Evolutionary conservation across 2,113 vertebrate genomes (phyloP).

Genomic region (Dasypus novemcinctus): DNA sequence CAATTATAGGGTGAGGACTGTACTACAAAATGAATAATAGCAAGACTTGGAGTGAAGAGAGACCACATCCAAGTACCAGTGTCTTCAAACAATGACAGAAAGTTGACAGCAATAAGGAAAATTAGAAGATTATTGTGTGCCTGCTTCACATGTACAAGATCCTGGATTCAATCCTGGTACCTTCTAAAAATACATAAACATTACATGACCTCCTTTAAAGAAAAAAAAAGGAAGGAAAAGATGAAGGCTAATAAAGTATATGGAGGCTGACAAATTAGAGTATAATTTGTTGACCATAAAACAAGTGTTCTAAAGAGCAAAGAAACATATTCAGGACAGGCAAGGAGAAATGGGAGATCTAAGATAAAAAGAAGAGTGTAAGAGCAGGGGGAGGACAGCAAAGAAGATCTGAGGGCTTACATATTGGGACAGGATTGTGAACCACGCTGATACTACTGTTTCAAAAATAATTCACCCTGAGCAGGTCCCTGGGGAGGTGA

Average conservation of each 20-base stretch:
- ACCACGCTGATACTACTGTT: neutral
- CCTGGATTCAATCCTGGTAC: too few species aligned
- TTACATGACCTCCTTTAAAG: too few species aligned
- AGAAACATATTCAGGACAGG: neutral
- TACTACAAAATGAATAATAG: neutral
- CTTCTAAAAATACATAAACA: too few species aligned
- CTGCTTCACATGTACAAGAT: too few species aligned
- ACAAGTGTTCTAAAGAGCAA: neutral
- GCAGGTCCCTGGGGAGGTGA: neutral
- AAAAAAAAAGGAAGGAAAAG: too few species aligned
- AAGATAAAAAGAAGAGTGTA: neutral
- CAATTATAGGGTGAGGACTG: neutral
- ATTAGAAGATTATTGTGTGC: neutral
- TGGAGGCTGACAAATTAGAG: neutral
- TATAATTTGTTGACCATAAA: neutral
- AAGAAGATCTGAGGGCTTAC: neutral
- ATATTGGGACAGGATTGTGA: neutral
- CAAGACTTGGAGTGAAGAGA: neutral
- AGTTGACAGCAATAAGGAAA: neutral
- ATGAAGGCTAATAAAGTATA: neutral
- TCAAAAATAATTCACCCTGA: slow-evolving; percentile 33
- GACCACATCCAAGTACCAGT: neutral
- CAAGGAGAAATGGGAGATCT: neutral
- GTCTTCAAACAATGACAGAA: neutral
- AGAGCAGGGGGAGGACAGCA: neutral